Conservation (phyloP, 2,888 invertebrate species). For the Eupithecia tripunctaria region DNA sequence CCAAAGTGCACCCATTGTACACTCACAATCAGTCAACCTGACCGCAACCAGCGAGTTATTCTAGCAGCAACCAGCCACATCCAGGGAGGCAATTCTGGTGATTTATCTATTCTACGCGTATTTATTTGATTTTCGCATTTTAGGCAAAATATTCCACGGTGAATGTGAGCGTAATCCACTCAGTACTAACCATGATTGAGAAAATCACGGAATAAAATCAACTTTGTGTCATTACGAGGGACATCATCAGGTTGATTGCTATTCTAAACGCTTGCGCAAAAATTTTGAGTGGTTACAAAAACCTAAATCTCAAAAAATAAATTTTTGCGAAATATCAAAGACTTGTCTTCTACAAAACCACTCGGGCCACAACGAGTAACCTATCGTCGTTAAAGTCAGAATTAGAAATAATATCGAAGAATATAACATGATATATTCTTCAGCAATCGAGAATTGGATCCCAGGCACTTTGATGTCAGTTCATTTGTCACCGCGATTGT, state of each 20-base stretch:
- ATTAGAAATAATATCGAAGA: neutral
- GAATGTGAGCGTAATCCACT: neutral
- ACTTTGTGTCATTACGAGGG: no score
- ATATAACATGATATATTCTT: neutral
- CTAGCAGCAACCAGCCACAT: conserved; percentile 21
- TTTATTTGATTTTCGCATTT: no score
- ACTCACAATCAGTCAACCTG: conserved; percentile 24
- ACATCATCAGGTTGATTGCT: no score
- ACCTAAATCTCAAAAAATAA: no score
- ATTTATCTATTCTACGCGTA: neutral
- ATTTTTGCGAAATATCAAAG: no score
- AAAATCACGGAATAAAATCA: no score
- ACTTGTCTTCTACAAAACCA: no score
- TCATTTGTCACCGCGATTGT: conserved; percentile 58
- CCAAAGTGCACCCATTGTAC: conserved; percentile 18
- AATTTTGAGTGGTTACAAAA: no score
- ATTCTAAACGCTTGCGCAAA: no score
- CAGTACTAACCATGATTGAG: no score
- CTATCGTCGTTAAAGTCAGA: neutral
- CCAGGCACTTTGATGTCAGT: conserved; percentile 30
- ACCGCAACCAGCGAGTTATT: conserved; percentile 24
- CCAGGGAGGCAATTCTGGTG: conserved; percentile 4
- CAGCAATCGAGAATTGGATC: neutral
- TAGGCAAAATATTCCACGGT: neutral
- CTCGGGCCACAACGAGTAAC: no score